phyloP scores from a whole-genome alignment of 2,797 vertebrate species.

The Melanotaenia maccullochi region DNA sequence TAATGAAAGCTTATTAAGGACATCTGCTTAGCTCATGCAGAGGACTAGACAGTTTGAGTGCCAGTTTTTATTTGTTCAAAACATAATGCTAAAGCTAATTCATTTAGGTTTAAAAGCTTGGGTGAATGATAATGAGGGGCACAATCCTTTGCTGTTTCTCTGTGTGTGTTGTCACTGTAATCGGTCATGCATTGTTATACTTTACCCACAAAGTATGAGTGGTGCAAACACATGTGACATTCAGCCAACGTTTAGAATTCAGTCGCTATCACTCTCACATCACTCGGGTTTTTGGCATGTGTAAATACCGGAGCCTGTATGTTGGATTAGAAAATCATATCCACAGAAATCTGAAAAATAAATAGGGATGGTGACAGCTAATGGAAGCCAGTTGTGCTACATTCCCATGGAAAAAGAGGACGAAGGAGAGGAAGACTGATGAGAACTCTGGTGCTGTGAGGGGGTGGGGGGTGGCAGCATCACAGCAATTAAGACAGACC shows the following conservation, averaged over 20 bases:
- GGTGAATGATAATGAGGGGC: constrained; percentile 47
- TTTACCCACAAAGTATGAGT: constrained; percentile 20
- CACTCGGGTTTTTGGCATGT: constrained; percentile 43
- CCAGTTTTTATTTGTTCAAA: constrained; percentile 66
- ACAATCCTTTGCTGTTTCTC: constrained; percentile 3
- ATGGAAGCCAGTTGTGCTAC: constrained; percentile 67
- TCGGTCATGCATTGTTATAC: neutral
- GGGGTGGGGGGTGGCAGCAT: constrained; percentile 35
- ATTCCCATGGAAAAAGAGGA: constrained; percentile 50
- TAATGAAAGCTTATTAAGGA: constrained; percentile 72
- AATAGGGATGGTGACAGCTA: constrained; percentile 59
- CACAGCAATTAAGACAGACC: constrained; percentile 60
- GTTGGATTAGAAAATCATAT: constrained; percentile 71
- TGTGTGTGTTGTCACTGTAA: constrained; percentile 7
- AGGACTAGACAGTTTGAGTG: constrained; percentile 62
- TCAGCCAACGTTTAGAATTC: neutral
- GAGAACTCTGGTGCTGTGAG: constrained; percentile 38
- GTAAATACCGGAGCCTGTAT: constrained; percentile 42
- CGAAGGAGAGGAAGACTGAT: constrained; percentile 44
- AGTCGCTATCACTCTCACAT: constrained; percentile 33
- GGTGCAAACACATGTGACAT: neutral
- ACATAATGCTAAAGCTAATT: constrained; percentile 60
- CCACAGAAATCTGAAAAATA: constrained; percentile 59
- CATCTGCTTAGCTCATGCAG: constrained; percentile 51
- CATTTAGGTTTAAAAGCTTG: constrained; percentile 54